Evolutionary conservation across 2,797 vertebrate genomes (phyloP).

Genomic region (Lutjanus argentimaculatus): DNA sequence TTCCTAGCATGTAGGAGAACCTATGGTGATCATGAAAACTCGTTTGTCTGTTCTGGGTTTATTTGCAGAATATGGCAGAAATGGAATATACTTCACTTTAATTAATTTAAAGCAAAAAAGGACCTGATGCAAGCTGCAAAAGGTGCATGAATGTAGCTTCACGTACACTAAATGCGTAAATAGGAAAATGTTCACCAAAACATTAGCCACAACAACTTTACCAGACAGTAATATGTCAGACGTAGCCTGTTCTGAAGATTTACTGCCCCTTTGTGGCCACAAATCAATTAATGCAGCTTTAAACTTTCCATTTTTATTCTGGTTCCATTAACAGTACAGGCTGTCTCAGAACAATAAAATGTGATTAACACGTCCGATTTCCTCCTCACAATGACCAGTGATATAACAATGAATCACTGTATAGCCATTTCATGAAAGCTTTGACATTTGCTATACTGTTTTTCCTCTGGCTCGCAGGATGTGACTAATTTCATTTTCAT

Average conservation of each 20-base stretch:
- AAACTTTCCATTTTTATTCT: neutral
- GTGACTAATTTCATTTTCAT: neutral
- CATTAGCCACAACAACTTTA: neutral
- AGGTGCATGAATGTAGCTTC: neutral
- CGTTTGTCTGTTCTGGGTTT: no score
- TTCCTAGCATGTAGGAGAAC: no score
- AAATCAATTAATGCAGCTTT: neutral
- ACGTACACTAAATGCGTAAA: neutral
- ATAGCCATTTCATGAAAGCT: constrained; percentile 9
- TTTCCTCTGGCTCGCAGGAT: neutral
- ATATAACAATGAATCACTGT: neutral
- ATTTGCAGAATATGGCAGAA: no score
- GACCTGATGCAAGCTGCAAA: neutral
- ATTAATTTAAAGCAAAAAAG: no score
- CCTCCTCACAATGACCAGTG: no score
- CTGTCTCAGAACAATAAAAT: neutral
- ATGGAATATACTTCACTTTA: no score
- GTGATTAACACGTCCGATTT: neutral
- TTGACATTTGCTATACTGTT: constrained; percentile 6
- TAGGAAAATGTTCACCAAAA: neutral
- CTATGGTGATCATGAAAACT: no score
- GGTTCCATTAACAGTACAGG: neutral
- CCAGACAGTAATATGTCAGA: neutral
- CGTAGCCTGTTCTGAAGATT: neutral
- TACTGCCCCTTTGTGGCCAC: neutral